Evolutionary conservation across 2,113 vertebrate species (phyloP), one percentile per base, ranked within the genome.

Genomic region (Mustela lutreola): DNA sequence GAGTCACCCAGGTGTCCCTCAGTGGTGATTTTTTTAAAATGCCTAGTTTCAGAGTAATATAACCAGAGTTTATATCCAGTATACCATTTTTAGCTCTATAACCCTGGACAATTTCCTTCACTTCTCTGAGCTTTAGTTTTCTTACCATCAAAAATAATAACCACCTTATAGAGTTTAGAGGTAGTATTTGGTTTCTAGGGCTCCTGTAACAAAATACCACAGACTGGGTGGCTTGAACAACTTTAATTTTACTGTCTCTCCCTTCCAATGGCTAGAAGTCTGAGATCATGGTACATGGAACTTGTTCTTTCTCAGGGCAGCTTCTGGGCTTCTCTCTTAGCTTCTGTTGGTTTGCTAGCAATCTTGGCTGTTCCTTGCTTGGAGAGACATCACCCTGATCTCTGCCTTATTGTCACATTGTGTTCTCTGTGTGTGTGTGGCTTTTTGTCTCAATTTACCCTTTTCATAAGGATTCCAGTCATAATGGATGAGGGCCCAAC

Each of bases 61-160:
- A 28, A 89, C 12, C 36, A 89, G 45, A 50, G 22, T 76, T 82
- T 91, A 60, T 76, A 76, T 76, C 36, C 6, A 90, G 42, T 19
- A 36, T 71, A 16, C 4, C 8, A 28, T 48, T 80, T 18, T 79
- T 88, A 91, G 56, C 56, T 76, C 24, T 67, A 11, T 65, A 31
- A 90, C 26, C 75, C 87, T n/a, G 31, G 18, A 50, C 4, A 2
- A 10, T 4, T 75, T 70, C 15, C 4, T 90, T 90, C 9, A 21
- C 45, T 28, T 94, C 36, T 90, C 31, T 79, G 36, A 42, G 67
- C 5, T 87, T 82, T 22, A 36, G 7, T 73, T 92, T 84, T 91
- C 48, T 93, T 7, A 15, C 42, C 16, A 21, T 58, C 24, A n/a
- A 26, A 90, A 76, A 70, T 53, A 82, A 76, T 36, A 28, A 62